A percentile compares a stretch with the other conserved stretches of the same genome.
phyloP scores from a whole-genome alignment of 2,797 vertebrate species.

The Acanthornis magna region DNA sequence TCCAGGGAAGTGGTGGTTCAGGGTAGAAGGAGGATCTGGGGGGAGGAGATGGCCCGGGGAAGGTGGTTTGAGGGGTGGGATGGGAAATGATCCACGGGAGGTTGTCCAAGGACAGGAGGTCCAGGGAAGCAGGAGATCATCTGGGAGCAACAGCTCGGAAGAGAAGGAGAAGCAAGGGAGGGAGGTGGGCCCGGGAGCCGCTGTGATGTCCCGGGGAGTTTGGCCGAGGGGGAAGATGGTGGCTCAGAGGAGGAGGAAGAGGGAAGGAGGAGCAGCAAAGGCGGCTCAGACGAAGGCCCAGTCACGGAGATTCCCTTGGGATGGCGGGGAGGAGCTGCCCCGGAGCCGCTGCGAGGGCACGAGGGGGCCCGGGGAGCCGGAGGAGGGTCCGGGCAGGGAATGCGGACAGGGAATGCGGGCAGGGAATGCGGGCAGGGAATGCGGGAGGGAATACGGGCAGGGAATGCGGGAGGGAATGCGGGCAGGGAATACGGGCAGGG shows the following conservation, averaged over 20 bases:
- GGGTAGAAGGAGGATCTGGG: background rate
- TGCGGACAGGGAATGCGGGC: background rate
- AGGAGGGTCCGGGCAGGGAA: background rate
- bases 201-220: rapidly evolving
- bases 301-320: background rate
- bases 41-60: background rate
- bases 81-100: background rate
- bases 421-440: background rate
- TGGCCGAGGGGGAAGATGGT: background rate
- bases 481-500: background rate
- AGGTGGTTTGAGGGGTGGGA: background rate
- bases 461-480: background rate
- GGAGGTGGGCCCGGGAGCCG: background rate
- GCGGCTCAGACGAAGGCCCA: background rate
- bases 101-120: background rate
- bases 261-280: background rate
- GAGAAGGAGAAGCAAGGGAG: background rate
- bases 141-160: background rate
- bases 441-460: too few species aligned
- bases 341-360: background rate
- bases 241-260: background rate
- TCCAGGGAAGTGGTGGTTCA: background rate
- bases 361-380: background rate
- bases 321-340: background rate
- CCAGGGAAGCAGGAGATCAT: background rate